These are phyloP conservation scores for Petrosia ficiformis DNA, from an alignment of 37 sponge, comb jelly and placozoan species.

Conservation along the genomic window DNA sequence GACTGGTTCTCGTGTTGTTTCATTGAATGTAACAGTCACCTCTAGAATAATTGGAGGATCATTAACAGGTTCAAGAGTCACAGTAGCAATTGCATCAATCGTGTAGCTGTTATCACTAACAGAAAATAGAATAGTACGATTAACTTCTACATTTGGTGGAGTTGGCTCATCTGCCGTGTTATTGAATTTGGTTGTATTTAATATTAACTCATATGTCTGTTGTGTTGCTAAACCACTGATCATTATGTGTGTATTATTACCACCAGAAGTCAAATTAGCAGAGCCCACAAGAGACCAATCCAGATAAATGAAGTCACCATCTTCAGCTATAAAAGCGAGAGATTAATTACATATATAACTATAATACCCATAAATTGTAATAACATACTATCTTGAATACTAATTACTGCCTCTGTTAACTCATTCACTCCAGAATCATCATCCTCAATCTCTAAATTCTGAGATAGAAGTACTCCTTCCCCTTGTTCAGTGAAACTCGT, in stretches of 20 bases:
- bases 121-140: constrained; percentile 1
- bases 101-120: constrained; percentile 20
- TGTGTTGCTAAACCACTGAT: constrained; percentile 21
- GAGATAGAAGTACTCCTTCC: constrained; percentile 31
- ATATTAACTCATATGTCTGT: constrained; percentile 1
- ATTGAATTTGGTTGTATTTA: constrained; percentile 18
- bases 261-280: no score
- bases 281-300: no score
- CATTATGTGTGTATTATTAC: background rate
- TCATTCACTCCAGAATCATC: constrained; percentile 25
- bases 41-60: constrained; percentile 20
- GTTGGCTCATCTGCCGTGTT: constrained; percentile 48
- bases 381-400: constrained; percentile 20
- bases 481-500: constrained; percentile 12
- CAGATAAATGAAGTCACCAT: no score
- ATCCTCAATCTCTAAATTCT: constrained; percentile 22
- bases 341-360: background rate
- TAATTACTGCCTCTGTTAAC: background rate
- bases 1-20: constrained; percentile 12
- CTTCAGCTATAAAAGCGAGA: background rate
- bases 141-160: background rate
- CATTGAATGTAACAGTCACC: constrained; percentile 25
- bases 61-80: constrained; percentile 20
- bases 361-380: background rate
- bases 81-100: background rate